Evolutionary conservation across 2,113 vertebrate genomes (phyloP), one percentile per base, ranked within the genome.

Genomic region (Willisornis vidua): DNA sequence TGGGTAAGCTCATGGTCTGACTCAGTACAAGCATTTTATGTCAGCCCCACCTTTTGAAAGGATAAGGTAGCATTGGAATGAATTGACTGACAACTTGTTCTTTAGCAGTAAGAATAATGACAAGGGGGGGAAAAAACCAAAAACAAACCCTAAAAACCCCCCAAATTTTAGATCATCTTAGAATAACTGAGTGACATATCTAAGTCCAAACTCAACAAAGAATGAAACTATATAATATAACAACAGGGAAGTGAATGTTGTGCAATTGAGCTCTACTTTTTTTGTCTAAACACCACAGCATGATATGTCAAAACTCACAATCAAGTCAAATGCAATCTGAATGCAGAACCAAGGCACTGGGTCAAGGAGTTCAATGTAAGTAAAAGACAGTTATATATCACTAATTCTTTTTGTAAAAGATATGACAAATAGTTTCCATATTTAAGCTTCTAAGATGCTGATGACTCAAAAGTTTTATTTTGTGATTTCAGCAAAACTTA

Each of bases 111-210:
- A 70, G 39, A 74, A 63, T 20, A 54, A 45, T 18, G 7, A n/a
- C 0, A 2, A n/a, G 8, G 8, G 26, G 7, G 3, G 4, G 14
- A 35, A 19, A 35, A 67, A 43, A 14, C 5, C 14, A 20, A 28
- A 37, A 37, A 49, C 13, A 51, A 70, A 37, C 13, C 13, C n/a
- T 37, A 29, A 14, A 23, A 6, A 1, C 7, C 3, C 2, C 15
- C 10, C 4, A 52, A 48, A 59, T 20, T 72, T 55, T 28, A 61
- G 58, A 55, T 81, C 4, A 1, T 16, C n/a, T 52, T 78, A 80
- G 20, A 58, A 26, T 52, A 74, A 77, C 4, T 11, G 5, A 35
- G 17, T 59, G 16, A 52, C 54, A 65, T 74, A 31, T 61, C 70
- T 72, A 78, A 74, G 18, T 14, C 16, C 5, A 66, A 19, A 39